phyloP scores from a whole-genome alignment of 2,797 vertebrate genomes.

The Echeneis naucrates region DNA sequence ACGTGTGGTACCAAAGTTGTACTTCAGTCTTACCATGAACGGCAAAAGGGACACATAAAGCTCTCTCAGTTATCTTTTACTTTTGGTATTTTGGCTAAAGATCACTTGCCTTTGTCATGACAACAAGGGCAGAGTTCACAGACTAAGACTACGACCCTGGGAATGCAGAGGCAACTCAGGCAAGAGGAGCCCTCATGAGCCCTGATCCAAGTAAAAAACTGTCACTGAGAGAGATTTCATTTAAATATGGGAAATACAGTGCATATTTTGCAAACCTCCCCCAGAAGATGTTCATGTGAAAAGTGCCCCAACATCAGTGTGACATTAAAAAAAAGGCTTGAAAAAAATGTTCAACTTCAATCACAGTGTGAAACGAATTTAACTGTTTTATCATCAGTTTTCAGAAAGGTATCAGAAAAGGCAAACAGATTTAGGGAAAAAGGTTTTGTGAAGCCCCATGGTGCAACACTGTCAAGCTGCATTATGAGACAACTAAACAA shows the following conservation, averaged over 20 bases:
- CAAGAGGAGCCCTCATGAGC: slow-evolving; percentile 21
- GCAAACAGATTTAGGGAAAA: too few species aligned
- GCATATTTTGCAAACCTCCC: too few species aligned
- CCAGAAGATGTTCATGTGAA: too few species aligned
- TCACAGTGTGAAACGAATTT: neutral
- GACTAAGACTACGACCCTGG: slow-evolving; percentile 8
- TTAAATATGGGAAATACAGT: too few species aligned
- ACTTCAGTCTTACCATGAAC: slow-evolving; percentile 13
- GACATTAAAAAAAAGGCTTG: too few species aligned
- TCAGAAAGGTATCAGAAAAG: too few species aligned
- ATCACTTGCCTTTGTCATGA: slow-evolving; percentile 64
- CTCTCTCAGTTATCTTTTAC: slow-evolving; percentile 12
- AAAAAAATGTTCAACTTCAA: neutral
- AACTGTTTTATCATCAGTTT: too few species aligned
- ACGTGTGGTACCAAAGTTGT: too few species aligned
- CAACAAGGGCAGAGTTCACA: slow-evolving; percentile 69
- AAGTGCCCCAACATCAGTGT: too few species aligned
- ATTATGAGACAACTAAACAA: too few species aligned
- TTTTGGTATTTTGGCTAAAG: slow-evolving; percentile 44
- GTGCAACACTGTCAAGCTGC: too few species aligned
- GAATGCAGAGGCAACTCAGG: slow-evolving; percentile 28
- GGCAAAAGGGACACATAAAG: slow-evolving; percentile 8
- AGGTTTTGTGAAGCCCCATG: too few species aligned
- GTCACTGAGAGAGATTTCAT: neutral
- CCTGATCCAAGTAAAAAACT: neutral